Conservation (phyloP, 2,113 vertebrate genomes). For the Paradisaea rubra region DNA sequence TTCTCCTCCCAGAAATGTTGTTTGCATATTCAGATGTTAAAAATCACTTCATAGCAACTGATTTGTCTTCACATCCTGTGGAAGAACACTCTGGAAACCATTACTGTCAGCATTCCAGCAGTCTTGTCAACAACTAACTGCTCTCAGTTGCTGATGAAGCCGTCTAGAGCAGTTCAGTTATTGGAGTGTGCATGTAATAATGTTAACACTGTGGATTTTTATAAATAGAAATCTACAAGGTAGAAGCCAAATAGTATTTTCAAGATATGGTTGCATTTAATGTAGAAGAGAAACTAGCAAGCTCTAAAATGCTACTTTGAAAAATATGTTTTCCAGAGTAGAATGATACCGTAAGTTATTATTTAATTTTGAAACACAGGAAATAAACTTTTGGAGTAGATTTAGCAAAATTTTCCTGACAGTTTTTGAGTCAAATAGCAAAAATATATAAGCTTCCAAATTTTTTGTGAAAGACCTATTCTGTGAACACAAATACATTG, state of each 20-base stretch:
- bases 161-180: neutral
- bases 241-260: neutral
- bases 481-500: neutral
- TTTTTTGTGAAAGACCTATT: neutral
- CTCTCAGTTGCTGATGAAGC: neutral
- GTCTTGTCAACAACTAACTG: neutral
- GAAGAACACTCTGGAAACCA: neutral
- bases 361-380: neutral
- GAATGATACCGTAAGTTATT: accelerated
- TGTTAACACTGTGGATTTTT: neutral
- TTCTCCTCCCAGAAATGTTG: neutral
- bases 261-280: neutral
- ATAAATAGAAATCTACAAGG: neutral
- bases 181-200: neutral
- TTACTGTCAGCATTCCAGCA: neutral
- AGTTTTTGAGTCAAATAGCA: neutral
- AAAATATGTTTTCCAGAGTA: neutral
- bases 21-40: neutral
- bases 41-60: neutral
- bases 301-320: neutral
- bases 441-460: neutral
- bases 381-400: neutral
- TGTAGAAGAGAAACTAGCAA: neutral
- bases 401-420: neutral
- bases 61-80: neutral